phyloP scores from a whole-genome alignment of 2,888 invertebrate genomes.

The Perdita meconis region DNA sequence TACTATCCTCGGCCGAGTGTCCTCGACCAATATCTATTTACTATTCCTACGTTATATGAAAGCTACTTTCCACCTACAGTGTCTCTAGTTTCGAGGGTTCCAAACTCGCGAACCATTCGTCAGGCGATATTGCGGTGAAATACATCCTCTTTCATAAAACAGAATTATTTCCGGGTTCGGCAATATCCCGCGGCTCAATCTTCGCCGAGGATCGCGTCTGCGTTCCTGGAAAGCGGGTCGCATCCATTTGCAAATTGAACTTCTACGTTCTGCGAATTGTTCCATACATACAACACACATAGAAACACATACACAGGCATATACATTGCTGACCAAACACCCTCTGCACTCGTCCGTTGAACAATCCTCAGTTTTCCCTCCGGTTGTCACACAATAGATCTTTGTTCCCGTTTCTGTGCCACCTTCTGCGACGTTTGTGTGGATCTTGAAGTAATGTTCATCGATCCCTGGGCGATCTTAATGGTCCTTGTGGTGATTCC shows the following conservation, averaged over 20 bases:
- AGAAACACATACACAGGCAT: background rate
- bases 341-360: background rate
- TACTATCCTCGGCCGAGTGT: too few relatives aligned
- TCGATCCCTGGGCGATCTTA: conserved; percentile 20
- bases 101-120: too few relatives aligned
- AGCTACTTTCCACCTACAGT: too few relatives aligned
- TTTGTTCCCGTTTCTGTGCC: conserved; percentile 22
- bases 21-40: too few relatives aligned
- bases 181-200: conserved; percentile 5
- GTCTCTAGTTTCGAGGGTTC: too few relatives aligned
- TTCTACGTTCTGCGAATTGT: conserved; percentile 31
- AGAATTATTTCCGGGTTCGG: conserved; percentile 23
- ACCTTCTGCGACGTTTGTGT: background rate
- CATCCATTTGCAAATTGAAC: conserved; percentile 68
- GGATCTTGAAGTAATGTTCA: conserved; percentile 35
- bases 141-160: background rate
- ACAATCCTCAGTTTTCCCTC: conserved; percentile 9
- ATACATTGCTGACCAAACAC: background rate
- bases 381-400: conserved; percentile 43
- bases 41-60: too few relatives aligned
- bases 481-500: too few relatives aligned
- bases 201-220: conserved; percentile 8
- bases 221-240: conserved; percentile 22
- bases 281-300: conserved; percentile 34
- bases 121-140: background rate